Base-by-base conservation (phyloP, 2,888 invertebrate species). In the Rutpela maculata region DNA sequence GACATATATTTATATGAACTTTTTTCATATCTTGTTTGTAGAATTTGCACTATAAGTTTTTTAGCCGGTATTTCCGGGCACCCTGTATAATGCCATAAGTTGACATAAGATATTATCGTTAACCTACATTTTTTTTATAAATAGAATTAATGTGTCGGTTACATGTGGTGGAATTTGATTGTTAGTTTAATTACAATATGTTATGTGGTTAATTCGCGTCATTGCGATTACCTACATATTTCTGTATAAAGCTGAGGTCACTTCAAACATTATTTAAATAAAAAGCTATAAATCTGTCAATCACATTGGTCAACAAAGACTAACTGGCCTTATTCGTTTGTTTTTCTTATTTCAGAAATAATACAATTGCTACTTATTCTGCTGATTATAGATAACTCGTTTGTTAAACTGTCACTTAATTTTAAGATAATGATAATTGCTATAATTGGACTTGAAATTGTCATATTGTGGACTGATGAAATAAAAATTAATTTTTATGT, bases 261-360 rank as follows among this genome's bases (percentile, higher is more conserved):
- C 74, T 76, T 75, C 70, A 72, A 77, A 75, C 75, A 81, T 80
- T 81, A 80, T 80, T 79, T 76, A 77, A 81, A 80, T 78, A 77
- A 17, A 72, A 62, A 74, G 65, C 68, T 76, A 82, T 84, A 84
- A 82, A 84, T 84, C 80, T 79, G 80, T 81, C 83, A 84, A 82
- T 83, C 80, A 80, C 78, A 77, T 74, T 68, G 76, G 66, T 72
- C 76, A 77, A 76, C 76, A 77, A 78, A 80, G 80, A 74, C 76
- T 76, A 70, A 74, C 77, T 75, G 77, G 66, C 80, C 78, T 80
- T 79, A 77, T 75, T 70, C 75, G 76, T 73, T 67, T 66, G 80
- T 77, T 78, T 72, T 75, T 75, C 69, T 76, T 75, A 66, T 75
- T 76, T 70, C 55, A 55, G 26, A 26, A 68, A 19, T 69, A 57